These are phyloP conservation scores for Tuberolachnus salignus DNA, from an alignment of 2,888 invertebrate species.

Conservation along the genomic window DNA sequence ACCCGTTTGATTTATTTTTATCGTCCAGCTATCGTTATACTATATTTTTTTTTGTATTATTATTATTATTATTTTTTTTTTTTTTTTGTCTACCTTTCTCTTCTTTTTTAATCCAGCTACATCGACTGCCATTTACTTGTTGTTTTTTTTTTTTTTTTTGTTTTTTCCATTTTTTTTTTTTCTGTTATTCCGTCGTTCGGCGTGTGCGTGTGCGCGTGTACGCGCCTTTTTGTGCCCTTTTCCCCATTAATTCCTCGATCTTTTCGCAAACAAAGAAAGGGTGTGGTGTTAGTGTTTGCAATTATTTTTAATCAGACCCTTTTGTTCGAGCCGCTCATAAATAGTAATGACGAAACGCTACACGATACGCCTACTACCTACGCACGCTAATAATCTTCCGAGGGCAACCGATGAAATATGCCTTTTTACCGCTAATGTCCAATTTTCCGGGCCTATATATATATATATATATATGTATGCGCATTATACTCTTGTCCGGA, in stretches of 20 bases:
- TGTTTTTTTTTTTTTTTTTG: conserved; percentile 28
- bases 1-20: conserved; percentile 56
- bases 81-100: conserved; percentile 42
- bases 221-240: conserved; percentile 48
- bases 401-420: conserved; percentile 25
- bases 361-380: conserved; percentile 35
- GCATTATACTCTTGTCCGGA: too few species aligned
- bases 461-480: too few species aligned
- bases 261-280: conserved; percentile 54
- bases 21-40: conserved; percentile 53
- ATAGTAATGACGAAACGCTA: conserved; percentile 55
- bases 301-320: conserved; percentile 57
- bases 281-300: conserved; percentile 52
- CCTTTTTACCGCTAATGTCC: conserved; percentile 41
- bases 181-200: conserved; percentile 18
- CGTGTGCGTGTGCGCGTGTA: background rate
- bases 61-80: conserved; percentile 15
- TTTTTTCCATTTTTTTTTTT: conserved; percentile 20
- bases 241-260: conserved; percentile 54
- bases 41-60: conserved; percentile 21
- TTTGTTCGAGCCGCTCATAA: conserved; percentile 54
- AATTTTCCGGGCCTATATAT: background rate
- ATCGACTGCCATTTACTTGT: conserved; percentile 52
- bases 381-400: conserved; percentile 46
- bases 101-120: conserved; percentile 50